Base-by-base conservation (phyloP, 2,797 vertebrate genomes). In the Glossophaga mutica region DNA sequence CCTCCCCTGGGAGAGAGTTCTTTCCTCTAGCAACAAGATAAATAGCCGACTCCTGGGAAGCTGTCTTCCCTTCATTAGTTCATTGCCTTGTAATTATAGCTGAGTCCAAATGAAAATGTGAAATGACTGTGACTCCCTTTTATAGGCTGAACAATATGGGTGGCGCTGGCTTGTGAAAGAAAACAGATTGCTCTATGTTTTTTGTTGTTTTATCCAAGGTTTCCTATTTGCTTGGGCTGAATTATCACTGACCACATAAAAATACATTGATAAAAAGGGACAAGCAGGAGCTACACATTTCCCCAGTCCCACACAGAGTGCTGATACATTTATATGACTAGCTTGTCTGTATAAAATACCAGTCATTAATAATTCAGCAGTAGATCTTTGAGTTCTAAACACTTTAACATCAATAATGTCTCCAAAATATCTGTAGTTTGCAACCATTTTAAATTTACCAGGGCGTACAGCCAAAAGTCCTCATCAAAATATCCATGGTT, bases 141-240 rank as follows among this genome's bases (percentile, higher is more conserved):
- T 67, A 71, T 78, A 96, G 82, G 34, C 68, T 92, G 90, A 85
- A 52, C 70, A 37, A 67, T 87, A 44, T 15, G 81, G 9, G 52
- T 85, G 44, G 5, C 50, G 48, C 67, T 65, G 76, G 68, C 62
- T 52, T 92, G n/a, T 84, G 68, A 91, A 90, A 95, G 71, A 21
- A 87, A 87, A 88, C 42, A 89, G 65, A 65, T 83, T 95, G 62
- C 9, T 83, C 19, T 88, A 52, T 76, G 77, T 37, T 87, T 94
- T 91, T 95, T 87, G 59, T 71, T 96, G 78, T 95, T 71, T 34
- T 55, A 87, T 19, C n/a, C n/a, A 70, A 84, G 48, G 74, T 88
- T 96, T 95, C 74, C 50, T 91, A 85, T 95, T 74, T 97, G 82
- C 50, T 89, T 93, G 85, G 67, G 44, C 70, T 95, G 84, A 97